Conservation (phyloP, 2,888 invertebrate genomes). For the Noctua janthe region DNA sequence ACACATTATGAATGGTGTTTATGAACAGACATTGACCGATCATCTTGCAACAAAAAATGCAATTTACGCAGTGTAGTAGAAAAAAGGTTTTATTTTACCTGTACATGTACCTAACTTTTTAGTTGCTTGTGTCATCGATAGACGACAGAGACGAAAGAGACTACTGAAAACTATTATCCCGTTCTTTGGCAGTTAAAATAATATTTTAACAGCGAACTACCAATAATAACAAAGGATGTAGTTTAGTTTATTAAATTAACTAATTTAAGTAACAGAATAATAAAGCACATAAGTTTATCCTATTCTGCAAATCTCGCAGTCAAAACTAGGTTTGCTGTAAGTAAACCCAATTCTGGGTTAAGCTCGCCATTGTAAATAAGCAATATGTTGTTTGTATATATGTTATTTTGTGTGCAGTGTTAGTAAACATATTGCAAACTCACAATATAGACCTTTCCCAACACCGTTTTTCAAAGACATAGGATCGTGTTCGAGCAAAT, state of each 20-base stretch:
- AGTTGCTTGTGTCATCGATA: neutral
- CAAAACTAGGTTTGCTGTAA: too few species aligned
- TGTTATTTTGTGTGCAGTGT: too few species aligned
- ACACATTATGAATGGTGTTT: neutral
- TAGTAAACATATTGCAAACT: neutral
- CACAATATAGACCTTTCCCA: neutral
- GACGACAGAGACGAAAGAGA: neutral
- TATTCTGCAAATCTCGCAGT: too few species aligned
- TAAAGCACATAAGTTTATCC: too few species aligned
- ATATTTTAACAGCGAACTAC: neutral
- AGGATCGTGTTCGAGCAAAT: neutral
- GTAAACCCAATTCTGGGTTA: too few species aligned
- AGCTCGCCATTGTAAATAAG: too few species aligned
- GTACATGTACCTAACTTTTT: neutral
- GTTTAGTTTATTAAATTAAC: too few species aligned
- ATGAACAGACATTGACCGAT: neutral
- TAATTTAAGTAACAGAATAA: too few species aligned
- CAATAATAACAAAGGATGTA: neutral
- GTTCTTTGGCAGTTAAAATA: neutral
- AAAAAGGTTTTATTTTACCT: too few species aligned
- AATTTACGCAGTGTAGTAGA: neutral
- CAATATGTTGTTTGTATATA: too few species aligned
- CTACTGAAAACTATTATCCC: neutral
- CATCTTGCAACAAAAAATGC: neutral
- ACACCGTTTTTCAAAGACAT: neutral